Base-by-base conservation (phyloP, 2,888 invertebrate genomes). In the Pteria penguin region DNA sequence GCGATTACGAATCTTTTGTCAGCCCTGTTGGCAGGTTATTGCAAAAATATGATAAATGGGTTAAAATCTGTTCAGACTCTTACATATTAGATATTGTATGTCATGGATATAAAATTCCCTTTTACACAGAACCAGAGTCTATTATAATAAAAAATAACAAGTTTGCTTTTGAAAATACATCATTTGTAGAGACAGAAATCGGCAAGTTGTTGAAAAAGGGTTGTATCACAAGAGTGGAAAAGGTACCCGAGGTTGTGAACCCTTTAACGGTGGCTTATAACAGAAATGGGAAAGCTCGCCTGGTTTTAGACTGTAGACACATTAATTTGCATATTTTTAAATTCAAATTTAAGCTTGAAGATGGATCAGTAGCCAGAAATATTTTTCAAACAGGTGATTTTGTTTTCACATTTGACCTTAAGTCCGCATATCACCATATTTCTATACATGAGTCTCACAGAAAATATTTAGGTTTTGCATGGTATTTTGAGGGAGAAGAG, bases 391-490 rank as follows among this genome's bases (percentile, higher is more conserved):
- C 57, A 52, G 65, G 66, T 3, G 66, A 65, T 27, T 66, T 32
- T 60, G 4, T 72, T 11, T 67, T 72, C 14, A 66, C 62, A 54
- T 76, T 66, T 55, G 72, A 76, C 55, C 22, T 76, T 2, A 54
- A 61, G 4, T 72, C 67, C 5, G 76, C 72, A 11, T 72, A 76
- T 54, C 68, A 67, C 36, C 72, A 76, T 36, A 55, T 61, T 68
- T 52, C 52, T n/a, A 69, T 72, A 27, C 36, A 45, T 32, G 33
- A 29, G 22, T 2, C 14, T 62, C 62, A 62, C 18, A 54, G 24
- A 18, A 33, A 26, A 1, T 69, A 58, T 29, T 62, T 75, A 36
- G 75, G 69, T n/a, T 75, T 75, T 69, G 31, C 58, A 54, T 69
- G 69, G 69, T 1, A 55, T 31, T 11, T 33, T n/a, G 26, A 36